A percentile compares a stretch with the other conserved stretches of the same genome.
These are phyloP conservation scores for Paragorgia papillata DNA, from an alignment of 92 coral and sea anemone genomes.

Conservation along the genomic window DNA sequence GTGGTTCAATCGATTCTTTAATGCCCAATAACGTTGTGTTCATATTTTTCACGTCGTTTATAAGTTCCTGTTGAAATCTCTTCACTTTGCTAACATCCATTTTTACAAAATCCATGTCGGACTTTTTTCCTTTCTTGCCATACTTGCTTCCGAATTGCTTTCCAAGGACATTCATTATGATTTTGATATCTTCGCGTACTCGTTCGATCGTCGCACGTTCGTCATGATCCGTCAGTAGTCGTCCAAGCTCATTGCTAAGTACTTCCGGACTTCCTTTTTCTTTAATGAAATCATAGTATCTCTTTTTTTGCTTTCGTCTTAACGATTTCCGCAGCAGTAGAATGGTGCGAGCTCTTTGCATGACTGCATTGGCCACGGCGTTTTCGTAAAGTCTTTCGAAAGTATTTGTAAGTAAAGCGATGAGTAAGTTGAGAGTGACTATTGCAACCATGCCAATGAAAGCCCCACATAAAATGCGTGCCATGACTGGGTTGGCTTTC, in stretches of 20 bases:
- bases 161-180: conserved; percentile 2
- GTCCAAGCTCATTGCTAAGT: conserved; percentile 4
- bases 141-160: conserved; percentile 25
- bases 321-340: conserved; percentile 34
- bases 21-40: neutral
- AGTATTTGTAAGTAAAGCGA: conserved; percentile 38
- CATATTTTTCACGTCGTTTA: conserved; percentile 27
- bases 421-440: conserved; percentile 25
- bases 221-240: conserved; percentile 16
- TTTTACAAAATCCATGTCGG: conserved; percentile 21
- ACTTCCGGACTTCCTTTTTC: conserved; percentile 35
- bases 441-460: conserved; percentile 25
- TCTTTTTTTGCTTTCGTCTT: conserved; percentile 18
- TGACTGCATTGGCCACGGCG: conserved; percentile 27
- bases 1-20: neutral
- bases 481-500: conserved; percentile 73
- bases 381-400: conserved; percentile 40
- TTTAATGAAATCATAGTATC: conserved; percentile 29
- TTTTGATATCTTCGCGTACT: conserved; percentile 15
- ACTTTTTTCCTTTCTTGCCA: conserved; percentile 6
- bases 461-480: conserved; percentile 17
- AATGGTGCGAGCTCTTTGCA: conserved; percentile 39
- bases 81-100: conserved; percentile 12
- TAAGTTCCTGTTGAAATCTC: conserved; percentile 18
- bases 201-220: conserved; percentile 32